Percentiles rank a stretch among this genome's conserved stretches.
Conservation (phyloP, 2,888 invertebrate species). For the Fragum sueziense region DNA sequence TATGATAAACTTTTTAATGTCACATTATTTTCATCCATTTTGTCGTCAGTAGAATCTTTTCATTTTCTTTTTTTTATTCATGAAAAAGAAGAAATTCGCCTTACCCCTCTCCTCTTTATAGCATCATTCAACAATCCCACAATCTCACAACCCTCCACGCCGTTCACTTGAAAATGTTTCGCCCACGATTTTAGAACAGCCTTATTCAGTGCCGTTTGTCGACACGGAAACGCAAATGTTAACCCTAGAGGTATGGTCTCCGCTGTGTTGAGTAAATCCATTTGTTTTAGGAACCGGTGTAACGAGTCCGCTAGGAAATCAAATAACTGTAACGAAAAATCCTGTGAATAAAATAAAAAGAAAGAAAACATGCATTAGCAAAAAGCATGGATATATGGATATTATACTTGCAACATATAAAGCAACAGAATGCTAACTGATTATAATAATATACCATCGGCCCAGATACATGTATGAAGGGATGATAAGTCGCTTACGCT, state of each 20-base stretch:
- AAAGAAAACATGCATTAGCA: conserved; percentile 8
- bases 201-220: conserved; percentile 92
- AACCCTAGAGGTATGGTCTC: conserved; percentile 92
- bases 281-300: conserved; percentile 93
- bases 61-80: too few species aligned
- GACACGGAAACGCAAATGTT: conserved; percentile 96
- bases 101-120: conserved; percentile 86
- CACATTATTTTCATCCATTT: not conserved
- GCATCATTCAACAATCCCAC: conserved; percentile 93
- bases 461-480: too few species aligned
- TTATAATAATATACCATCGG: too few species aligned
- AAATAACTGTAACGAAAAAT: conserved; percentile 87
- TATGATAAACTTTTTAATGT: not conserved
- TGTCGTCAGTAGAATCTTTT: not conserved
- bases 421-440: not conserved
- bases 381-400: not conserved
- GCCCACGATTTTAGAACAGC: conserved; percentile 95
- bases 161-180: conserved; percentile 96
- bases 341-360: conserved; percentile 7
- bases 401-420: not conserved
- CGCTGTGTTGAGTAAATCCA: conserved; percentile 83
- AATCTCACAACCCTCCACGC: conserved; percentile 94
- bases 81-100: conserved; percentile 23
- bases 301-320: conserved; percentile 97
- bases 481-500: too few species aligned